Base-by-base conservation (phyloP, 2,113 vertebrate genomes). In the Malurus melanocephalus region DNA sequence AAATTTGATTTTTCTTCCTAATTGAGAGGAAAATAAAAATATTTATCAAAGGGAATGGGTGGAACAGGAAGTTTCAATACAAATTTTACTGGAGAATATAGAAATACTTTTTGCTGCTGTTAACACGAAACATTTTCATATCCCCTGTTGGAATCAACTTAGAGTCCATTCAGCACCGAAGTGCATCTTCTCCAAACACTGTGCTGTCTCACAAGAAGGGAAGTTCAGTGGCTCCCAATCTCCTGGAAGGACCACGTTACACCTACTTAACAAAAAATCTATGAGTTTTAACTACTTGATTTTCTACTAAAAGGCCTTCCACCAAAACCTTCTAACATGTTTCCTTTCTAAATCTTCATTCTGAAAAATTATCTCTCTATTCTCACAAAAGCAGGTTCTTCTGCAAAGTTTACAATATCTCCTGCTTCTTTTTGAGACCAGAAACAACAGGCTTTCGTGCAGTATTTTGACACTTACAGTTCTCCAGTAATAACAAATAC, bases 221-320 rank as follows among this genome's bases (percentile, higher is more conserved):
- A 57, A 78, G 8, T 49, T 43, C 32, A n/a, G 2, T 13, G 8
- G 14, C 9, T 1, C 6, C 11, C 15, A 35, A 0, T 40, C 21
- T 80, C 60, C 64, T 56, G 5, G 13, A 33, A 48, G 6, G 15
- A 38, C 7, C 10, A 6, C 10, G 12, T 62, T 62, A 59, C 3
- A 69, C 3, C 9, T 48, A 13, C 38, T 15, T 20, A 24, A 12
- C 38, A 85, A 79, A 80, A 91, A 30, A 30, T 3, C 5, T 61
- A 33, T 11, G 2, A 19, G 10, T 80, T 87, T 80, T 32, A 35
- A 68, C 57, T 74, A 16, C 4, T 19, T 30, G 4, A 16, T 73
- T 85, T 80, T 69, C 40, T 55, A 53, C 11, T 19, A 56, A 56
- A 75, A 72, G 1, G 3, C 8, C 10, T 77, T 64, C 60, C 48